Conservation (phyloP, 2,888 invertebrate species). For the Euclidia mi region DNA sequence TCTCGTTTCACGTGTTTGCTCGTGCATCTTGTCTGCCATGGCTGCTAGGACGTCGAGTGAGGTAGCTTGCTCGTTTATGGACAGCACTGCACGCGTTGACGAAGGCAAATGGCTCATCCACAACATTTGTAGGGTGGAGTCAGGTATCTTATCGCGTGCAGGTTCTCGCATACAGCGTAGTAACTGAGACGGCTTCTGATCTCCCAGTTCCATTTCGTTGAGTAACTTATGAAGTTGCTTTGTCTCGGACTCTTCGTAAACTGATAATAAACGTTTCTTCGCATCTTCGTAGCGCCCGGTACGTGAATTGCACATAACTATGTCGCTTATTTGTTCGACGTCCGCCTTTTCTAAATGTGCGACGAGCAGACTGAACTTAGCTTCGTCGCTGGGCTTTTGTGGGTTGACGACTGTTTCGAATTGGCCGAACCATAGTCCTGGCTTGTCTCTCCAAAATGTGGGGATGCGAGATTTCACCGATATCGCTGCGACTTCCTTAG, state of each 20-base stretch:
- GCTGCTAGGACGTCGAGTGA: no score
- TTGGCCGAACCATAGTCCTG: no score
- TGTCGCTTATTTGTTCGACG: constrained; percentile 11
- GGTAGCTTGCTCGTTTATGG: no score
- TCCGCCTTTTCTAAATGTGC: constrained; percentile 5
- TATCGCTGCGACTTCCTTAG: no score
- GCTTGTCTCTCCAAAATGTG: no score
- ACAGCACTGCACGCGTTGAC: neutral
- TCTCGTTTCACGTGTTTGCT: neutral
- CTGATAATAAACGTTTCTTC: neutral
- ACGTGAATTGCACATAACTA: constrained; percentile 8
- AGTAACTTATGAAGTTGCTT: neutral
- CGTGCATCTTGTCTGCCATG: no score
- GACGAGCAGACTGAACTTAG: constrained; percentile 13
- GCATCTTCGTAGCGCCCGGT: constrained; percentile 9
- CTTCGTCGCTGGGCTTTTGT: constrained; percentile 7
- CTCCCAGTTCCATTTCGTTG: constrained; percentile 2
- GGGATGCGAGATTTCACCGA: no score
- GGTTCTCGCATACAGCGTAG: no score
- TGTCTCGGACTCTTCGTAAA: neutral
- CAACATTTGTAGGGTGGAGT: neutral
- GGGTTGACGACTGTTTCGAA: constrained; percentile 9
- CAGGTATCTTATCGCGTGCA: neutral
- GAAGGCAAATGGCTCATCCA: neutral
- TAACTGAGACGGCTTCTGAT: no score